Evolutionary conservation across 2,113 vertebrate species (phyloP).

Genomic region (Tragelaphus imberbis): DNA sequence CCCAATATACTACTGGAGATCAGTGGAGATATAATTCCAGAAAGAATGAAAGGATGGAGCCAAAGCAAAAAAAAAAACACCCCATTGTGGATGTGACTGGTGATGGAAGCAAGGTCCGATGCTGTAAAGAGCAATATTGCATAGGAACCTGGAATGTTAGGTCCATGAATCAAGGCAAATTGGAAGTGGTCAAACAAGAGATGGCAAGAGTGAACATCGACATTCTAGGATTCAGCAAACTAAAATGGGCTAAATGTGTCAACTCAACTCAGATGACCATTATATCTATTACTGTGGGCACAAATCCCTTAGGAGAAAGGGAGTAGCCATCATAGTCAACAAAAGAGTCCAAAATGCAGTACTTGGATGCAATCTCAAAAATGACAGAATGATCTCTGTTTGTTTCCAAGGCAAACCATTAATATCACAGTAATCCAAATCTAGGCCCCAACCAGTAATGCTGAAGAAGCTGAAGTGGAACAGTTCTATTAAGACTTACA

Average conservation of each 20-base stretch:
- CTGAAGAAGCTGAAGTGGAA: background rate
- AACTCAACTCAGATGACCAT: background rate
- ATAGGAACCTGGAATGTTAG: background rate
- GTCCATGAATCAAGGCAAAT: background rate
- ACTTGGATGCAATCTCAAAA: background rate
- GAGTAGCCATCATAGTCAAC: background rate
- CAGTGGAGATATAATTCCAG: background rate
- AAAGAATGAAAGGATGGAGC: background rate
- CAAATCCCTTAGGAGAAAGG: background rate
- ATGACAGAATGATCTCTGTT: background rate
- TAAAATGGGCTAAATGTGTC: background rate
- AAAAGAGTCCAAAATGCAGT: background rate
- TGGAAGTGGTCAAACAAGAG: background rate
- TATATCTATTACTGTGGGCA: background rate
- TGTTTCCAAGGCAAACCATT: background rate
- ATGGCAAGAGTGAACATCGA: background rate
- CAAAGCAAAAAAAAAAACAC: background rate
- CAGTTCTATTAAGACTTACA: background rate
- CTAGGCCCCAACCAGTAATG: background rate
- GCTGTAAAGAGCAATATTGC: background rate
- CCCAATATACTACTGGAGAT: background rate
- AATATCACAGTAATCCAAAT: background rate
- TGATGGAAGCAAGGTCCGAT: background rate
- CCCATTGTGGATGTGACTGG: fast-evolving
- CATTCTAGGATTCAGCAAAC: background rate